Base-by-base conservation (phyloP, 2,797 vertebrate species). In the Eulemur coronatus region DNA sequence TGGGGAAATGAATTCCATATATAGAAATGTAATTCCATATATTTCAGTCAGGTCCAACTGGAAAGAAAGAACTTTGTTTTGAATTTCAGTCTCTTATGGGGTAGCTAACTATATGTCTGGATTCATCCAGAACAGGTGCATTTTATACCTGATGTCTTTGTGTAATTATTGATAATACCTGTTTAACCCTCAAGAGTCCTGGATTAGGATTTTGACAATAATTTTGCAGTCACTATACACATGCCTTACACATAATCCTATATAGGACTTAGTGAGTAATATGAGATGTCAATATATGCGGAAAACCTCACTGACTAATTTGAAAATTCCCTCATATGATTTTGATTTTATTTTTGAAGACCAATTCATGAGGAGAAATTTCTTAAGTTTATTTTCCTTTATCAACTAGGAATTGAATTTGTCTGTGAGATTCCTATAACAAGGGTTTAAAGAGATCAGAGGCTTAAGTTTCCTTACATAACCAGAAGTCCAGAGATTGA, bases 41-140 rank as follows among this genome's bases (percentile, higher is more conserved):
- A 73, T 96, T 92, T 89, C 15, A 65, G 43, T 26, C 41, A 79
- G 35, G 33, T 91, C 48, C n/a, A 94, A 65, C 14, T 81, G n/a
- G n/a, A 87, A 96, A 55, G 20, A n/a, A 90, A 91, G 79, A 91
- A 75, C 35, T 85, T 94, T 69, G 65, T 93, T 94, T 93, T 91
- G 82, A 95, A 69, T 20, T 35, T 48, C 10, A 22, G 22, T n/a
- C 7, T 91, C 63, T 52, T 9, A 5, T 12, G 52, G 22, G 61
- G 43, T 72, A 8, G 35, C 24, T 22, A 0, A 41, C 22, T 18
- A 0, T 81, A 38, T 92, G 52, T 72, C 78, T 20, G 43, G 28
- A 35, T 92, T 96, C 10, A 86, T 86, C 43, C 55, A 20, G 28
- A 75, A 86, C 4, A 7, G 17, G 73, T 93, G 52, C 48, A 33